Percentiles rank a stretch among this genome's conserved stretches.
These are phyloP conservation scores for Dasypogon diadema DNA, from an alignment of 2,888 invertebrate species.

Conservation along the genomic window DNA sequence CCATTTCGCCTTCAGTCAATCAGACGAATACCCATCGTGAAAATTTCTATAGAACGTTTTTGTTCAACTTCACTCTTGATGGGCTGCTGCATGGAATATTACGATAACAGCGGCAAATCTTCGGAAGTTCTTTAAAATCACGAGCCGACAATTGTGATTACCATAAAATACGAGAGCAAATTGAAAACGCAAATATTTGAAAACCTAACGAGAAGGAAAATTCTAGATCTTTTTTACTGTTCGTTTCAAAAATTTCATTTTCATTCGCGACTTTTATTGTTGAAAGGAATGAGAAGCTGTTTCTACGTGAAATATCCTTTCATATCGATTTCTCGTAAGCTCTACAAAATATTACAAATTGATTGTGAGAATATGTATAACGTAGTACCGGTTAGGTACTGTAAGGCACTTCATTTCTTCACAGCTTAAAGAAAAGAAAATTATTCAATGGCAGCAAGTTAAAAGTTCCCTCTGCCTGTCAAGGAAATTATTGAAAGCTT, in stretches of 20 bases:
- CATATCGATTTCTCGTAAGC: background rate
- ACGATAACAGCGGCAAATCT: conserved; percentile 23
- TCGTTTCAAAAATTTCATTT: background rate
- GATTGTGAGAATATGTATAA: background rate
- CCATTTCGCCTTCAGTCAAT: background rate
- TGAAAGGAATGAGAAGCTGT: background rate
- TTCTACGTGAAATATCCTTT: background rate
- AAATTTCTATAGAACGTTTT: background rate
- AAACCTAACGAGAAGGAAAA: conserved; percentile 29
- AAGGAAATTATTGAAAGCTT: no score
- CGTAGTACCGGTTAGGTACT: no score
- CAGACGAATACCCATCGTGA: background rate
- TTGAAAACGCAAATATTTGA: conserved; percentile 36
- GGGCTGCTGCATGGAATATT: background rate
- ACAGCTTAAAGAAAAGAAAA: no score
- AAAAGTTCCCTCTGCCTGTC: no score
- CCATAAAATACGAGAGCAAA: conserved; percentile 28
- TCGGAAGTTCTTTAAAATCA: conserved; percentile 29
- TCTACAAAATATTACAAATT: background rate
- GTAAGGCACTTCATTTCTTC: no score
- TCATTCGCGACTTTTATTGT: background rate
- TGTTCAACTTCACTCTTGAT: background rate
- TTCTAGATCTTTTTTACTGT: background rate
- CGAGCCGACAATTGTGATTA: conserved; percentile 32
- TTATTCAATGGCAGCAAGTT: no score